Conservation (phyloP, 2,888 invertebrate species). For the Papilio elwesi region DNA sequence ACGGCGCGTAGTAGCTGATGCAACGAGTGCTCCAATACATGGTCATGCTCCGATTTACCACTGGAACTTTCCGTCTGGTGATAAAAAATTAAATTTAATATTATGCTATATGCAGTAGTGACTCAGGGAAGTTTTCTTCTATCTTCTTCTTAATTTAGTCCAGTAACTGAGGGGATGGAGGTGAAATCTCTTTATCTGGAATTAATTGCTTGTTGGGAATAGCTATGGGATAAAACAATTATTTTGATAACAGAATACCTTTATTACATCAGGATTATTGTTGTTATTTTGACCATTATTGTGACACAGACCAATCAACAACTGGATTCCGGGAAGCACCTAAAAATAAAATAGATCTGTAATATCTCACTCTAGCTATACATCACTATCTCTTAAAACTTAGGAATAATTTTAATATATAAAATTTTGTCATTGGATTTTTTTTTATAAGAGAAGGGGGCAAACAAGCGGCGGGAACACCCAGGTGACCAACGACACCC, state of each 20-base stretch:
- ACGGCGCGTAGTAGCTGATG: constrained; percentile 96
- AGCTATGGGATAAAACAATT: no score
- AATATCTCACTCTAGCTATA: no score
- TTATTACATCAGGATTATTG: constrained; percentile 65
- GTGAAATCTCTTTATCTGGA: no score
- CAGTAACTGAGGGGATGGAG: no score
- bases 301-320: constrained; percentile 96
- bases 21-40: constrained; percentile 97
- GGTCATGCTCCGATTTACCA: constrained; percentile 92
- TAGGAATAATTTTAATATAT: neutral
- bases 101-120: no score
- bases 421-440: no score
- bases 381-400: no score
- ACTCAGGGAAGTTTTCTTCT: no score
- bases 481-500: no score
- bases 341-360: constrained; percentile 58
- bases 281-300: constrained; percentile 83
- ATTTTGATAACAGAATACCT: constrained; percentile 55
- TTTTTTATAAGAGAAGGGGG: neutral
- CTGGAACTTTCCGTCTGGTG: constrained; percentile 60
- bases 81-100: neutral
- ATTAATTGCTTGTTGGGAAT: no score
- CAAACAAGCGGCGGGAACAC: no score
- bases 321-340: constrained; percentile 96
- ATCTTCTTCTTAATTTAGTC: no score